Percentiles rank a stretch among this genome's conserved stretches.
These are phyloP conservation scores for Vulpes ferrilata DNA, from an alignment of 2,113 vertebrate genomes.

Conservation along the genomic window DNA sequence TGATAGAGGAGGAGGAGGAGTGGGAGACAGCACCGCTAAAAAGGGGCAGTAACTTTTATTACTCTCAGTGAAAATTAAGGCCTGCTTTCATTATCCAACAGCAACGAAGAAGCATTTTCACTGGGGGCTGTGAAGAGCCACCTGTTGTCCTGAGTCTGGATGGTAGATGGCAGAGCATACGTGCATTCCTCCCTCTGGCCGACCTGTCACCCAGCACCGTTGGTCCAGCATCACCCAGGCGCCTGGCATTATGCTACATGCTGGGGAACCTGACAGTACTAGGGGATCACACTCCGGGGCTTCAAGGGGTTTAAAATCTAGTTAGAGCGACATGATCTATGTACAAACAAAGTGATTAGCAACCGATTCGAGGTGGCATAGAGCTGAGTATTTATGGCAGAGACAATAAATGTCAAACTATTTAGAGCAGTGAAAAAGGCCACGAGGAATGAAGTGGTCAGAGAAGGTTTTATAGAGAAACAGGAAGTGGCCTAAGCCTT, in stretches of 20 bases:
- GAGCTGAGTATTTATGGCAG: constrained; percentile 50
- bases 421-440: constrained; percentile 48
- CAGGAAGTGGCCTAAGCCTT: constrained; percentile 51
- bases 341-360: constrained; percentile 58
- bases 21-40: constrained; percentile 60
- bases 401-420: constrained; percentile 54
- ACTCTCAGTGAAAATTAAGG: constrained; percentile 64
- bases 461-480: constrained; percentile 47
- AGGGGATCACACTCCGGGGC: not conserved
- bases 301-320: constrained; percentile 34
- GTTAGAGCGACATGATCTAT: not conserved
- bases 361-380: constrained; percentile 37
- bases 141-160: not conserved
- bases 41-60: constrained; percentile 75
- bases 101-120: constrained; percentile 60
- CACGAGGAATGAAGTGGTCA: constrained; percentile 35
- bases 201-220: not conserved
- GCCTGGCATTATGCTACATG: not conserved
- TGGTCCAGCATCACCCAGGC: not conserved
- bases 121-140: not conserved
- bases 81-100: constrained; percentile 67
- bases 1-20: constrained; percentile 64
- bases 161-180: not conserved
- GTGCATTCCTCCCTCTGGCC: not conserved
- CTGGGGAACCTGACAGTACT: not conserved